Evolutionary conservation across 2,888 invertebrate species (phyloP).

Genomic region (Lepeophtheirus nordmannii): DNA sequence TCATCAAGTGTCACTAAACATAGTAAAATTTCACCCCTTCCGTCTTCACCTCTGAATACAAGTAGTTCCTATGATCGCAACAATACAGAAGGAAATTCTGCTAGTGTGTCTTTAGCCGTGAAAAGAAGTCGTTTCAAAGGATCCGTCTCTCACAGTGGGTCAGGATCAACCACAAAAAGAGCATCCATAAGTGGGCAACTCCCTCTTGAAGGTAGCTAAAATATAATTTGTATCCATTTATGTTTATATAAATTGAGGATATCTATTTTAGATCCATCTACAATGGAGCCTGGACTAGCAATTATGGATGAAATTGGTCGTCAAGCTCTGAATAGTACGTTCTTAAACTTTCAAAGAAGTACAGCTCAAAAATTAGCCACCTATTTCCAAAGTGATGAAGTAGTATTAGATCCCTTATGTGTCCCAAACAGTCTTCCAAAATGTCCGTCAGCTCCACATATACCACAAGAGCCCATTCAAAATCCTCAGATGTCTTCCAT

Average conservation of each 20-base stretch:
- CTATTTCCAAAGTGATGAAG: conserved; percentile 2
- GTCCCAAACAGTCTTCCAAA: conserved; percentile 30
- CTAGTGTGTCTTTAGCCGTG: background rate
- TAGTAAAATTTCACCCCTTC: background rate
- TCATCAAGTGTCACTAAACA: background rate
- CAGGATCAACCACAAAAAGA: conserved; percentile 29
- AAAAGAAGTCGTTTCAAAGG: background rate
- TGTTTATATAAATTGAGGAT: background rate
- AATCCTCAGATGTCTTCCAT: background rate
- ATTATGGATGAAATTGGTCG: conserved; percentile 33
- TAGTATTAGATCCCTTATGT: background rate
- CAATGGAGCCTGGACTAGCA: conserved; percentile 23
- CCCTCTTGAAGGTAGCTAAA: conserved; percentile 3
- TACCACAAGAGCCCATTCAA: conserved; percentile 29
- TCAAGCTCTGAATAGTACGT: conserved; percentile 37
- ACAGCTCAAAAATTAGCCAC: conserved; percentile 12
- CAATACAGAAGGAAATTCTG: background rate
- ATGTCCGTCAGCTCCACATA: conserved; percentile 47
- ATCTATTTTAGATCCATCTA: background rate
- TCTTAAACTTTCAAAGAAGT: conserved; percentile 39
- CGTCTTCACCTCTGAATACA: conserved; percentile 2
- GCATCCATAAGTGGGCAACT: conserved; percentile 31
- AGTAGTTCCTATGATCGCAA: background rate
- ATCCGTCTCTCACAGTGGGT: conserved; percentile 30
- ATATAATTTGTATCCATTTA: background rate